These are phyloP conservation scores for Tridacna crocea DNA, from an alignment of 2,888 invertebrate species.

Conservation along the genomic window DNA sequence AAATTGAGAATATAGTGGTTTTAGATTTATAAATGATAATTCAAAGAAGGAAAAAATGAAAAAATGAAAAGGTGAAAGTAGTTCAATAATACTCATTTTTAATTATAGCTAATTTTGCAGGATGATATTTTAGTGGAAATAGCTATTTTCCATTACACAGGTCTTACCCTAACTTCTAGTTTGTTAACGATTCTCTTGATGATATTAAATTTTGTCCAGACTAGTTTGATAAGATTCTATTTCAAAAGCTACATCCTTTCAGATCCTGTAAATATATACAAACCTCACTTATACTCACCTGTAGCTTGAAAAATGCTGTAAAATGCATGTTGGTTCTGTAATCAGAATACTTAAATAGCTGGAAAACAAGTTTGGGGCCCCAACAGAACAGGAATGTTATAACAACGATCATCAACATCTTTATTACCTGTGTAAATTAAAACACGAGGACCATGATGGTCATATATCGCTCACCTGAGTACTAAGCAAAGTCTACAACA, in stretches of 20 bases:
- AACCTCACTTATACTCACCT: conserved; percentile 52
- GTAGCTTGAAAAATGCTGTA: conserved; percentile 39
- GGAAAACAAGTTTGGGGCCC: conserved; percentile 85
- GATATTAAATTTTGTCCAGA: neutral
- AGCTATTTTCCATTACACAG: too few relatives aligned
- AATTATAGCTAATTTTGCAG: too few relatives aligned
- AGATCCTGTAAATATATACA: neutral
- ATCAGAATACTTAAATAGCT: conserved; percentile 66
- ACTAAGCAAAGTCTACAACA: too few relatives aligned
- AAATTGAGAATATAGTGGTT: too few relatives aligned
- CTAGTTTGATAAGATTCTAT: neutral
- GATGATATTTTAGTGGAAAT: too few relatives aligned
- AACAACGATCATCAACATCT: conserved; percentile 86
- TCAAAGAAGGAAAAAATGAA: too few relatives aligned
- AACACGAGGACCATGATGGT: too few relatives aligned
- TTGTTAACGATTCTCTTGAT: neutral
- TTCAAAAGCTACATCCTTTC: neutral
- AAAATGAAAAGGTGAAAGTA: too few relatives aligned
- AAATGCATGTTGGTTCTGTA: conserved; percentile 40
- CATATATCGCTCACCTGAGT: too few relatives aligned
- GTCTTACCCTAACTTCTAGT: neutral
- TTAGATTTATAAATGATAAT: too few relatives aligned
- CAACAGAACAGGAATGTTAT: conserved; percentile 85
- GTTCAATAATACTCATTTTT: too few relatives aligned
- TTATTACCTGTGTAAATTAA: conserved; percentile 85